Evolutionary conservation across 2,113 vertebrate genomes (phyloP).

Genomic region (Rhombomys opimus): DNA sequence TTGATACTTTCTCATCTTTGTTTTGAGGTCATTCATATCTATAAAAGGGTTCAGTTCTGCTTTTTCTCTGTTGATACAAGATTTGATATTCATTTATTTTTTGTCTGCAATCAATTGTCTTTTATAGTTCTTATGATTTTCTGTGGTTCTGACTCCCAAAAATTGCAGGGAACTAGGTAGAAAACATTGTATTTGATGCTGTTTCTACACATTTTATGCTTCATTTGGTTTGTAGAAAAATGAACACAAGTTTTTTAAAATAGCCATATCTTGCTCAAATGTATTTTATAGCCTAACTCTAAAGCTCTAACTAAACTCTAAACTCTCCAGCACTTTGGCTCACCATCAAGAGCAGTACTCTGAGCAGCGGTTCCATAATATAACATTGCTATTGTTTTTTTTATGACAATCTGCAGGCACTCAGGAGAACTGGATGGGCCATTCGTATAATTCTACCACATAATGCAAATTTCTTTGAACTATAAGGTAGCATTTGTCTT

Average conservation of each 20-base stretch:
- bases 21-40: neutral
- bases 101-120: slow-evolving; percentile 20
- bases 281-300: slow-evolving; percentile 65
- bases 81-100: neutral
- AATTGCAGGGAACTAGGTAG: neutral
- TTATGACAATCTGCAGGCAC: slow-evolving; percentile 76
- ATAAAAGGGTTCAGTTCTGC: neutral
- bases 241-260: slow-evolving; percentile 62
- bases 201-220: slow-evolving; percentile 40
- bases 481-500: slow-evolving; percentile 74
- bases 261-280: slow-evolving; percentile 37
- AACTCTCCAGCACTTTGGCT: slow-evolving; percentile 64
- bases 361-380: slow-evolving; percentile 63
- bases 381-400: slow-evolving; percentile 73
- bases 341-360: slow-evolving; percentile 46
- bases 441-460: slow-evolving; percentile 71
- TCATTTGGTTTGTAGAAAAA: slow-evolving; percentile 66
- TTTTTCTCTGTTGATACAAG: neutral
- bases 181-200: slow-evolving; percentile 17
- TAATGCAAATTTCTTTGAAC: slow-evolving; percentile 75
- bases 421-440: slow-evolving; percentile 76
- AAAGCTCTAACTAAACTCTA: slow-evolving; percentile 63
- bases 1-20: neutral
- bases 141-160: neutral
- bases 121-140: neutral